These are phyloP conservation scores for Stegana nigrithorax DNA, from an alignment of 2,888 invertebrate genomes.

Conservation along the genomic window DNA sequence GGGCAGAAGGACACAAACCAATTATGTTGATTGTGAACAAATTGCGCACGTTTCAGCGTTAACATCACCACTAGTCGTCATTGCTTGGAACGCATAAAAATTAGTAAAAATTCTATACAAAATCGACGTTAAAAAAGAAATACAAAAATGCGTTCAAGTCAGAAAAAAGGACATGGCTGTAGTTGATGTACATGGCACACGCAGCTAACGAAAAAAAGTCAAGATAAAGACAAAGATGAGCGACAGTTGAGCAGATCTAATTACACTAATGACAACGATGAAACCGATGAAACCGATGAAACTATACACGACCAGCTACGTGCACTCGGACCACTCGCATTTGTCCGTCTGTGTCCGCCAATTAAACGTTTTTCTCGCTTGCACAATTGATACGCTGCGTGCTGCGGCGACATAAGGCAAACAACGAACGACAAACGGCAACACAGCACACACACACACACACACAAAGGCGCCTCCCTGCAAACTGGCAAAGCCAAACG, in stretches of 20 bases:
- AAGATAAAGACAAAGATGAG: conserved; percentile 17
- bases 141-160: conserved; percentile 1
- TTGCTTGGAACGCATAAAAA: conserved; percentile 21
- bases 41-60: conserved; percentile 60
- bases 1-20: conserved; percentile 41
- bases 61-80: neutral
- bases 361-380: conserved; percentile 62
- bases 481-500: neutral
- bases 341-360: conserved; percentile 41
- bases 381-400: conserved; percentile 47
- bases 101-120: conserved; percentile 18
- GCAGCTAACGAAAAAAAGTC: neutral
- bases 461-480: no score
- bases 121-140: conserved; percentile 16
- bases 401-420: conserved; percentile 52
- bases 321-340: conserved; percentile 16
- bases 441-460: conserved; percentile 38
- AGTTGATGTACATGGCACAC: neutral
- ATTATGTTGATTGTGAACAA: conserved; percentile 68
- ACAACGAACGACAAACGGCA: no score
- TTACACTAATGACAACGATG: conserved; percentile 60
- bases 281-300: conserved; percentile 11
- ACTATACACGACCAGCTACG: neutral
- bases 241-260: conserved; percentile 53
- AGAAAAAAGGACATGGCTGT: conserved; percentile 12